Evolutionary conservation across 2,113 vertebrate genomes (phyloP).

Genomic region (Poeciliopsis prolifica): DNA sequence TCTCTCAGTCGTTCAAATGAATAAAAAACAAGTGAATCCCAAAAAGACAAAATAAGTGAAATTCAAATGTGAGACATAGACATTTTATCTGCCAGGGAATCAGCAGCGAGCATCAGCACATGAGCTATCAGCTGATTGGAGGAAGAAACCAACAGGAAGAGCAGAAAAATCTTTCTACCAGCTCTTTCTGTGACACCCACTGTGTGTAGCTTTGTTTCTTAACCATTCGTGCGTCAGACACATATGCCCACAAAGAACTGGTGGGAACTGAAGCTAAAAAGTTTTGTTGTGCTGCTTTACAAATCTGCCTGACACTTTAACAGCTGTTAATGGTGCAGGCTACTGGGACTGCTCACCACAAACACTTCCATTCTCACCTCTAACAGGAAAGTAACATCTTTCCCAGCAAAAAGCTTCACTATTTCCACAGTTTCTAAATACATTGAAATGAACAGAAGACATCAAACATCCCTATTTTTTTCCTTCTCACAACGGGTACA

Average conservation of each 20-base stretch:
- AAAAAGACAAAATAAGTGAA: not conserved
- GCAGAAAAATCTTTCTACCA: conserved; percentile 23
- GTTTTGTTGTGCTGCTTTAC: conserved; percentile 8
- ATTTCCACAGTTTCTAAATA: conserved; percentile 15
- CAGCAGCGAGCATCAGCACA: conserved; percentile 36
- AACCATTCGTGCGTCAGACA: conserved; percentile 15
- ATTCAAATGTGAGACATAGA: conserved; percentile 20
- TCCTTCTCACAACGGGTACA: not conserved
- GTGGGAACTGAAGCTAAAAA: conserved; percentile 9
- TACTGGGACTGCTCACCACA: conserved; percentile 8
- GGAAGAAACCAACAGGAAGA: conserved; percentile 65
- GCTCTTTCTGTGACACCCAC: conserved; percentile 36
- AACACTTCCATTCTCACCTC: conserved; percentile 23
- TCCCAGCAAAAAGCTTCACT: conserved; percentile 27
- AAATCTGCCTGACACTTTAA: conserved; percentile 3
- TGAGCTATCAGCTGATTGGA: conserved; percentile 56
- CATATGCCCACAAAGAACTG: conserved; percentile 3
- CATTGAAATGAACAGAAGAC: conserved; percentile 12
- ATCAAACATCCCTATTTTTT: not conserved
- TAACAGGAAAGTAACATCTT: conserved; percentile 11
- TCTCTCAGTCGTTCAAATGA: not conserved
- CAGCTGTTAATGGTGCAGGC: conserved; percentile 3
- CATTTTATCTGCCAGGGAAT: conserved; percentile 52
- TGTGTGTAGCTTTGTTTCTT: conserved; percentile 37
- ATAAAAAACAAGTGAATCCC: not conserved